Base-by-base conservation (phyloP, 2,888 invertebrate genomes). In the Spodoptera picta region DNA sequence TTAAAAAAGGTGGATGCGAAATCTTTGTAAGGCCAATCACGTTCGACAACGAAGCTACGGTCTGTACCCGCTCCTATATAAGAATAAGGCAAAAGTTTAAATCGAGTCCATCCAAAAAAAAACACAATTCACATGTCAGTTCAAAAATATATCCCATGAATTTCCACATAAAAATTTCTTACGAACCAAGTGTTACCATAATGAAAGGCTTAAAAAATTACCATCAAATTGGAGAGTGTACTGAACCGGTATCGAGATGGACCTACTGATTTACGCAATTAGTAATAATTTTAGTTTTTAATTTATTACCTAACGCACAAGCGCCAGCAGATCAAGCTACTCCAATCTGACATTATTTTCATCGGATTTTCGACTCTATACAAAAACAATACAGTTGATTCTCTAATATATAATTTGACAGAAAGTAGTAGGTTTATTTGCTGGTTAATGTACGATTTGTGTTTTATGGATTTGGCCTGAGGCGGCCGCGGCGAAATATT, bases 161-260 rank as follows among this genome's bases (percentile, higher is more conserved):
- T 4, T 56, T 14, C 0, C 14, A 41, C n/a, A 31, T 14, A 48
- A 80, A 85, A 83, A 85, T 81, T 82, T 81, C 81, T 83, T 84
- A 73, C 84, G 80, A 76, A 77, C 82, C 85, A 84, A 88, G 81
- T 87, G 85, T 91, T 89, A 90, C 89, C 89, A 86, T 83, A 83
- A 87, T 84, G 83, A 81, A 83, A 81, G 36, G 45, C 73, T 72
- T 79, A 80, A 75, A 77, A 73, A 69, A 71, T 36, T 65, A 59
- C 51, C 66, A 69, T 64, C 72, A 66, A 66, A 77, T 79, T 79
- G 58, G 79, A 79, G 80, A 79, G 79, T 70, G 77, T 60, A 67
- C 56, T 69, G 49, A 61, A 78, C 75, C 75, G 80, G 69, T 69
- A 72, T 77, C 55, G 69, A 61, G 54, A 59, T 65, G 75, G 62